A percentile compares a stretch with the other conserved stretches of the same genome.
Evolutionary conservation across 2,113 vertebrate species (phyloP).

Genomic region (Chloropsis hardwickii): DNA sequence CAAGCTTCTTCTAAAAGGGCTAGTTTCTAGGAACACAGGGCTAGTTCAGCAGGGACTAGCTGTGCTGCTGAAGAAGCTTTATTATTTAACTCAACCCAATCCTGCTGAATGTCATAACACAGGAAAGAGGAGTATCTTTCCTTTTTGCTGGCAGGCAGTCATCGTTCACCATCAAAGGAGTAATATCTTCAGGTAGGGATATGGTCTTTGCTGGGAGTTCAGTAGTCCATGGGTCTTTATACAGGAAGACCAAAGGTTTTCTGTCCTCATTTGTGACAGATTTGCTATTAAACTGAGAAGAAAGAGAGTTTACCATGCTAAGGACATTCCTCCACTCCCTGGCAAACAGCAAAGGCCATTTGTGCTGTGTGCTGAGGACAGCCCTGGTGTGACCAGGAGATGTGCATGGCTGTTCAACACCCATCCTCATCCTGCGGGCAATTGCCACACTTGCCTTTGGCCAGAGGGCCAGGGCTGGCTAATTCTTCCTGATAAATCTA

Average conservation of each 20-base stretch:
- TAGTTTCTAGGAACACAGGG: background rate
- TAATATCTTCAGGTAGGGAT: background rate
- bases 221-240: fast-evolving
- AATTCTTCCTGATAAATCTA: background rate
- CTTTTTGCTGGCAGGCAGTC: background rate
- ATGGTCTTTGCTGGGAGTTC: background rate
- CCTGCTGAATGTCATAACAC: background rate
- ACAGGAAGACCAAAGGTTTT: background rate
- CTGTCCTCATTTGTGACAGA: background rate
- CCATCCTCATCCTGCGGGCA: background rate
- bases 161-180: background rate
- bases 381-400: background rate
- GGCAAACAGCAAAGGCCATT: background rate
- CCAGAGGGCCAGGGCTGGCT: background rate
- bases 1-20: background rate
- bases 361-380: background rate
- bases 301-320: background rate
- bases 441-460: background rate
- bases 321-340: background rate
- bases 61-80: background rate
- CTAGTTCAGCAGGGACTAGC: background rate
- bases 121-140: background rate
- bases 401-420: background rate
- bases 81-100: background rate
- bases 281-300: background rate